Evolutionary conservation across 2,888 invertebrate genomes (phyloP).

Genomic region (Aleiodes testaceus): DNA sequence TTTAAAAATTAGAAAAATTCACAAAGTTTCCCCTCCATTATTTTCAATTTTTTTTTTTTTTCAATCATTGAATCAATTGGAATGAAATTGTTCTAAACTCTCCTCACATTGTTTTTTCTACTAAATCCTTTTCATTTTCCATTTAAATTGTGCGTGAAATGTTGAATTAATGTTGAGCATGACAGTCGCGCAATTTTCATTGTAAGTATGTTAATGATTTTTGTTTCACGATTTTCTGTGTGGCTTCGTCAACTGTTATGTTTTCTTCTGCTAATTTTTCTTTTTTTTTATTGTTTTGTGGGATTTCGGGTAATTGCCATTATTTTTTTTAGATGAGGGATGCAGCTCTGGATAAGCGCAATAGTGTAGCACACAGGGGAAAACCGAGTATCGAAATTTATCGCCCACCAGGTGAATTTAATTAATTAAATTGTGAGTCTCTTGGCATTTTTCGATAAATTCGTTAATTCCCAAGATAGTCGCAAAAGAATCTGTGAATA

Average conservation of each 20-base stretch:
- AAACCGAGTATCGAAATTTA: constrained; percentile 93
- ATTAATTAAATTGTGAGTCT: too few relatives aligned
- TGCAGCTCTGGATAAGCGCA: constrained; percentile 81
- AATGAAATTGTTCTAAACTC: constrained; percentile 12
- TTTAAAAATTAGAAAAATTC: background rate
- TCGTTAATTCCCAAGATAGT: too few relatives aligned
- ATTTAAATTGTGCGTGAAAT: constrained; percentile 31
- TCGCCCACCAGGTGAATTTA: constrained; percentile 87
- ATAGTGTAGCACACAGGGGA: constrained; percentile 80
- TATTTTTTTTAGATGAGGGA: constrained; percentile 73
- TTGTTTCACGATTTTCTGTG: background rate
- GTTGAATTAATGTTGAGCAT: constrained; percentile 57
- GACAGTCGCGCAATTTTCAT: constrained; percentile 64
- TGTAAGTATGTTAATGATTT: constrained; percentile 59
- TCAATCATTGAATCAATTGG: constrained; percentile 3
- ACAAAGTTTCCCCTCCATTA: too few relatives aligned
- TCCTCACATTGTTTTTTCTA: background rate
- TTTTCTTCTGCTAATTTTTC: constrained; percentile 1
- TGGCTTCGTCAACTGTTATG: constrained; percentile 8
- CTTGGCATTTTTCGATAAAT: too few relatives aligned
- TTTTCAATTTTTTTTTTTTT: constrained; percentile 17
- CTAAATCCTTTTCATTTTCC: constrained; percentile 6
- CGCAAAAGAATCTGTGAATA: background rate
- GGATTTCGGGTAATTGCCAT: constrained; percentile 13
- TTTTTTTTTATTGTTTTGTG: constrained; percentile 18